Conservation (phyloP, 2,888 invertebrate genomes). For the Resseliella maxima region DNA sequence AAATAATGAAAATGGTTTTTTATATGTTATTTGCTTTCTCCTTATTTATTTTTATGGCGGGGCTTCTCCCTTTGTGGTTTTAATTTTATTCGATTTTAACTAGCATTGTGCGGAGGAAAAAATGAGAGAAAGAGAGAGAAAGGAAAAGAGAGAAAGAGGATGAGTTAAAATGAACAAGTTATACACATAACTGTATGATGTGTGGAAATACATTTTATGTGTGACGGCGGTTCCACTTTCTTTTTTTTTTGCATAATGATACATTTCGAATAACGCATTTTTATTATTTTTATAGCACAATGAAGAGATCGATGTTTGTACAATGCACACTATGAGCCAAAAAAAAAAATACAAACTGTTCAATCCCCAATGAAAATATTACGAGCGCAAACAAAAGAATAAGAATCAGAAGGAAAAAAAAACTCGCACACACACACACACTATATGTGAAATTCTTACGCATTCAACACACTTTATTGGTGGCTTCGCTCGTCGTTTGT, state of each 20-base stretch:
- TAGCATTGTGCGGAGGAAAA: not conserved
- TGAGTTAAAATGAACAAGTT: not conserved
- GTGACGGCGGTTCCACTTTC: not conserved
- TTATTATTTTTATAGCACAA: conserved; percentile 49
- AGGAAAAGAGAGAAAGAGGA: not conserved
- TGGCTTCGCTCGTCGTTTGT: conserved; percentile 12
- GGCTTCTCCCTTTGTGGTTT: not conserved
- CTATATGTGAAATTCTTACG: not conserved
- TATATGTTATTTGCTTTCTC: conserved; percentile 2
- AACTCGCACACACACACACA: not conserved
- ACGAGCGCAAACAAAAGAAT: not conserved
- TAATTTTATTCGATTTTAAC: conserved; percentile 53
- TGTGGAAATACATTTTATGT: not conserved
- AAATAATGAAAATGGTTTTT: conserved; percentile 37
- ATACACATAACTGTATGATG: conserved; percentile 11
- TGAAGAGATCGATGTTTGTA: conserved; percentile 40
- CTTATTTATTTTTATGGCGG: conserved; percentile 32
- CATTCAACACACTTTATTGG: conserved; percentile 36
- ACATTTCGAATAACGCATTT: not conserved
- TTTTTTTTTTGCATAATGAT: not conserved
- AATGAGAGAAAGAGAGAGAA: too few relatives aligned
- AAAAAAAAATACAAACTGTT: not conserved
- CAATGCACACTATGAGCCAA: not conserved
- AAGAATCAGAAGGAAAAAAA: too few relatives aligned
- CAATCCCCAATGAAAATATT: not conserved